Percentiles rank a stretch among this genome's conserved stretches.
These are phyloP conservation scores for Motacilla tschutschensis DNA, from an alignment of 2,113 vertebrate species.

Conservation along the genomic window DNA sequence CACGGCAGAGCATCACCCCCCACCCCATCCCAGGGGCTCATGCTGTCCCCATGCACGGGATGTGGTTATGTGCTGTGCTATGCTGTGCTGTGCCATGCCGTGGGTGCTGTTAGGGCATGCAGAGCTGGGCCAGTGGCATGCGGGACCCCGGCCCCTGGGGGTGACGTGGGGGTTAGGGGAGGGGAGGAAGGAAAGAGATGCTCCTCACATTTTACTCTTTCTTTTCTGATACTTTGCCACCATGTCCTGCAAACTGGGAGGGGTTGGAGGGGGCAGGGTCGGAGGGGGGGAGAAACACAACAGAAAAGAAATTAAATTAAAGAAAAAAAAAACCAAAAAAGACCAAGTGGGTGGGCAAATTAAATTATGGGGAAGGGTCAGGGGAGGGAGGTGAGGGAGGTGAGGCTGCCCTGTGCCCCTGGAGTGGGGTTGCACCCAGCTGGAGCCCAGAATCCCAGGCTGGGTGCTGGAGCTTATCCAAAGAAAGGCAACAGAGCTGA, in stretches of 20 bases:
- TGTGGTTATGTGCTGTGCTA: neutral
- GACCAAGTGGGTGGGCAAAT: neutral
- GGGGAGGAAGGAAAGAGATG: conserved; percentile 30
- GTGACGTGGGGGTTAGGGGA: conserved; percentile 50
- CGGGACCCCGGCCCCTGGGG: conserved; percentile 44
- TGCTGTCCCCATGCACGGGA: neutral
- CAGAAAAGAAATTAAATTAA: conserved; percentile 26
- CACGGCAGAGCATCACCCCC: neutral
- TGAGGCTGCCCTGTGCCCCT: neutral
- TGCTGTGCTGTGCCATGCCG: neutral
- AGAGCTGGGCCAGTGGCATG: conserved; percentile 46
- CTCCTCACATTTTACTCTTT: conserved; percentile 95
- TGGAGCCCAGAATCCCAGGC: neutral
- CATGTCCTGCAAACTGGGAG: conserved; percentile 95
- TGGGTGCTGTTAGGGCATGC: conserved; percentile 46
- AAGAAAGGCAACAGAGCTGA: neutral
- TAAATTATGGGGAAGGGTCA: neutral
- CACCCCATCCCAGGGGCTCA: neutral
- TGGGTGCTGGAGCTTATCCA: neutral
- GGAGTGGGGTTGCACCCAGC: neutral
- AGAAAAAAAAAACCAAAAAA: neutral
- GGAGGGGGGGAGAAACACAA: conserved; percentile 11
- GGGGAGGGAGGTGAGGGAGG: neutral
- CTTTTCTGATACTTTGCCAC: conserved; percentile 98
- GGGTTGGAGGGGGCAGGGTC: neutral